Evolutionary conservation across 2,113 vertebrate species (phyloP).

Genomic region (Hydrochoerus hydrochaeris): DNA sequence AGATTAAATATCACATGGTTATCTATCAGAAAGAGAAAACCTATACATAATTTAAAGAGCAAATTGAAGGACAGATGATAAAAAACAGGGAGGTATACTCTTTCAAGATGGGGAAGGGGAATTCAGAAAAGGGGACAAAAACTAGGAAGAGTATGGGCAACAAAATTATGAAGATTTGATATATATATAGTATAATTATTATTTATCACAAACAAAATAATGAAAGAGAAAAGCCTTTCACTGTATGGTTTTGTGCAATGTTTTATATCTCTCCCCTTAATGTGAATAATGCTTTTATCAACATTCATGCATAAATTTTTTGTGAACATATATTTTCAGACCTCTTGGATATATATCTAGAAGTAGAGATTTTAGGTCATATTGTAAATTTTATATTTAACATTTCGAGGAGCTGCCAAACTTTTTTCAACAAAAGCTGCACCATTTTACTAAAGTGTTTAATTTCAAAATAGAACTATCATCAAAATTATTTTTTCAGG

Average conservation of each 20-base stretch:
- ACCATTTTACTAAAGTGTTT: neutral
- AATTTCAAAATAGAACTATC: neutral
- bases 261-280: neutral
- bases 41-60: neutral
- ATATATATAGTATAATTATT: neutral
- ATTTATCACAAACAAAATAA: neutral
- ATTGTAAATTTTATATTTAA: slow-evolving; percentile 32
- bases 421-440: neutral
- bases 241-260: neutral
- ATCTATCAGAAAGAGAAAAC: neutral
- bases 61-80: neutral
- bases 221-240: neutral
- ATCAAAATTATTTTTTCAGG: slow-evolving; percentile 1
- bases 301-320: neutral
- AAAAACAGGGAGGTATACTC: neutral
- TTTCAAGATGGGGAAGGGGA: neutral
- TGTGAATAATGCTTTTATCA: slow-evolving; percentile 30
- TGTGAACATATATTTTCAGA: neutral
- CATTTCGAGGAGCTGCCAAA: neutral
- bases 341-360: neutral
- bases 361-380: neutral
- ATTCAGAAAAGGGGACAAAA: neutral
- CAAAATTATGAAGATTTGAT: neutral
- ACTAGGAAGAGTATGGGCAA: neutral
- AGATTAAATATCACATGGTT: neutral